These are phyloP conservation scores for Otus scops DNA, from an alignment of 2,797 vertebrate genomes.

Conservation along the genomic window DNA sequence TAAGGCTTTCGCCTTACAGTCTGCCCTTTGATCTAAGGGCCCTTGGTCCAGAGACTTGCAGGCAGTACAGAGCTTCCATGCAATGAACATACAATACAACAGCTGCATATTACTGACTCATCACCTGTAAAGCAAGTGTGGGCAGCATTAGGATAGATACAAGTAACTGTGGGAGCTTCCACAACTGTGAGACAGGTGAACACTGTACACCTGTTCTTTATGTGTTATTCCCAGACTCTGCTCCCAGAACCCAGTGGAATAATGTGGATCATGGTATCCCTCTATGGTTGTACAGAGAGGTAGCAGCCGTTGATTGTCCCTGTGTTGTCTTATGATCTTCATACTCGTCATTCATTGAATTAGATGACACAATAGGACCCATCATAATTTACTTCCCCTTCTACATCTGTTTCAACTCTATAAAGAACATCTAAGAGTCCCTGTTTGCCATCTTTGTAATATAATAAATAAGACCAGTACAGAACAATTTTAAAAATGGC, in stretches of 20 bases:
- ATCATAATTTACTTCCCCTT: not conserved
- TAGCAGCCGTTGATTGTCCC: not conserved
- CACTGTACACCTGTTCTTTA: not conserved
- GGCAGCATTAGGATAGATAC: not conserved
- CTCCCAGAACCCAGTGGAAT: not conserved
- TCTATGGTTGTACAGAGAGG: not conserved
- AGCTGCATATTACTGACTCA: not conserved
- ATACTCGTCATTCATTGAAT: not conserved
- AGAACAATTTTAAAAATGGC: not conserved
- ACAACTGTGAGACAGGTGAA: not conserved
- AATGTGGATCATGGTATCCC: not conserved
- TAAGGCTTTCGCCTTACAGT: not conserved
- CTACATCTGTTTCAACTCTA: not conserved
- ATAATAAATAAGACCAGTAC: not conserved
- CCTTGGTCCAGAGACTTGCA: not conserved
- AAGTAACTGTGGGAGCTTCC: not conserved
- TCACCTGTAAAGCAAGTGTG: not conserved
- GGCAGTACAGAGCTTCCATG: not conserved
- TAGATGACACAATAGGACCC: not conserved
- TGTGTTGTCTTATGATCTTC: not conserved
- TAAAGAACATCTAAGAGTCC: not conserved
- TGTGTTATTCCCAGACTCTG: not conserved
- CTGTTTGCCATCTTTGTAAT: not conserved
- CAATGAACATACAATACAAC: not conserved
- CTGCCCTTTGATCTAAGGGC: not conserved